Base-by-base conservation (phyloP, 2,797 vertebrate species). In the Danio tinwini region DNA sequence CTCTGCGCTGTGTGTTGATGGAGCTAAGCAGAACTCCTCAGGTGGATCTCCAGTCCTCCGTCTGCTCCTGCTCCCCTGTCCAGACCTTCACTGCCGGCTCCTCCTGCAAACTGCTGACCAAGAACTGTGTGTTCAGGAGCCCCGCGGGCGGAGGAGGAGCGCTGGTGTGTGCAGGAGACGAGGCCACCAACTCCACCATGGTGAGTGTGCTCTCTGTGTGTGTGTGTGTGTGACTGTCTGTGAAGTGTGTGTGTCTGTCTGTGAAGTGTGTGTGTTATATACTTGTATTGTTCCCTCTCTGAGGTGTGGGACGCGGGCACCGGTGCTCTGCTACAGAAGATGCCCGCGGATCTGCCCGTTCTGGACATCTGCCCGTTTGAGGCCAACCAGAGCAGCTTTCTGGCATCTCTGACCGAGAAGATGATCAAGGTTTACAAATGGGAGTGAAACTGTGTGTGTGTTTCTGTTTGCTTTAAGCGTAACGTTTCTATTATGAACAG, bases 111-210 rank as follows among this genome's bases (percentile, higher is more conserved):
- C 77, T 98, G 62, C 93, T 99, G 74, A 98, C 96, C 86, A 99
- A 97, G 91, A 98, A 94, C 70, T 92, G 96, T 6, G 93, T 99
- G 69, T 99, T 98, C 85, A 94, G 83, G 87, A 95, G 93, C 63
- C 97, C 97, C 0, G 93, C 90, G 0, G 93, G 93, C 1, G 87
- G 89, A 0, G 92, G 94, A 16, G 91, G 87, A 5, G 80, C 93
- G 14, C 92, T 99, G n/a, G 97, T 98, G 69, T 98, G 97, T 47
- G 95, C 95, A 0, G 97, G 97, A 0, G 96, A 99, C 17, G 97
- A 99, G 89, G 94, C 96, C 0, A 95, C 96, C 42, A 96, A 91
- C 87, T 97, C 96, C 59, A 96, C 97, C 64, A 89, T 98, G 96
- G 98, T 98, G 82, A 82, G 91, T 82, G 40, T 88, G n/a, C n/a